Base-by-base conservation (phyloP, 1,140 invertebrate species). In the Cecropterus lyciades region DNA sequence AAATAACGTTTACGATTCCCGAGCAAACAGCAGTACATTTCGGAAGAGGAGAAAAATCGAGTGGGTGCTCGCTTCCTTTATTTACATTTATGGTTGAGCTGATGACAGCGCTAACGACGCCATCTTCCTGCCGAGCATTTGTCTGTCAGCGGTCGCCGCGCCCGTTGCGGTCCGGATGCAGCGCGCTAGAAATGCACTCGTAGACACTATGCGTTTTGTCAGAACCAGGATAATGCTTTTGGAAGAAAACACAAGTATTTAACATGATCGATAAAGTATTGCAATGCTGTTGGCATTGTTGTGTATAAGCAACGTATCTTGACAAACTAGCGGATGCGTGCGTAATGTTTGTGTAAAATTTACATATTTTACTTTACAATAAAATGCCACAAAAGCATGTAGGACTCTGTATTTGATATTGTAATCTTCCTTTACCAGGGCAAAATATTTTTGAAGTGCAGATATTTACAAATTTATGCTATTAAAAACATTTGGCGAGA, bases 51-150 rank as follows among this genome's bases (percentile, higher is more conserved):
- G 77, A 84, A 81, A 82, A 81, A 80, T 75, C 73, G 66, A 49
- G 69, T 75, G 65, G 65, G 65, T 64, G 52, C 72, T 63, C 13
- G 59, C 59, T 63, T 63, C 73, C 72, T 83, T 78, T 87, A 86
- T 87, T 86, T 87, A 87, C 80, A 79, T 81, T 87, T 82, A 83
- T 73, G 73, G 80, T 69, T 43, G 72, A 72, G 77, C 76, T 80
- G 87, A 88, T 73, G 87, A 89, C 87, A 88, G 87, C 79, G 68
- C 65, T 89, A 89, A 89, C 86, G 85, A 85, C 85, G 82, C 76
- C 77, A 80, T 82, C 83, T 87, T 89, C 87, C 87, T 85, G 81
- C 80, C 76, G 78, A 77, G 75, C 84, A 77, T 89, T 85, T 87
- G 75, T 88, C 85, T 80, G 77, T 88, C 85, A 81, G 15, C 84